Conservation (phyloP, 2,888 invertebrate species). For the Lamproptera curius region DNA sequence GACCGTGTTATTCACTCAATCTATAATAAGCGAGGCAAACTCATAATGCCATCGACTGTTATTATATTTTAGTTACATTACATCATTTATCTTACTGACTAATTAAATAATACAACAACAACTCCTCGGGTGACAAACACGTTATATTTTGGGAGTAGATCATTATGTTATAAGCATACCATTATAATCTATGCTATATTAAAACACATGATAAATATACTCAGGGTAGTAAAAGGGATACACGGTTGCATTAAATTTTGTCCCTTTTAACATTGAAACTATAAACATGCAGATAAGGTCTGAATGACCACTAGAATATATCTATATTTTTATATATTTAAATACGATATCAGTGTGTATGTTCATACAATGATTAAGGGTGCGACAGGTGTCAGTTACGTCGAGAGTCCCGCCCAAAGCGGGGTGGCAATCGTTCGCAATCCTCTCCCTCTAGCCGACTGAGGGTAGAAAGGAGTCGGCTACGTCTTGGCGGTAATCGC, state of each 20-base stretch:
- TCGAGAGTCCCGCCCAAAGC: not conserved
- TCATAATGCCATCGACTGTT: too few species aligned
- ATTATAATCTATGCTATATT: too few species aligned
- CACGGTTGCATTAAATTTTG: not conserved
- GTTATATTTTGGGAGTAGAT: too few species aligned
- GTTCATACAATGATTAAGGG: conserved; percentile 33
- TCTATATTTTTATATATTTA: not conserved
- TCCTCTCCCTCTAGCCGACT: conserved; percentile 2
- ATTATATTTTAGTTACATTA: too few species aligned
- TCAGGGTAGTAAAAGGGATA: not conserved
- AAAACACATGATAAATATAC: too few species aligned
- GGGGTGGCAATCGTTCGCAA: not conserved
- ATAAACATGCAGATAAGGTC: not conserved
- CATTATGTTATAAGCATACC: too few species aligned
- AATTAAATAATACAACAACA: too few species aligned
- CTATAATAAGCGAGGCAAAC: not conserved
- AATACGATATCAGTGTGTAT: not conserved
- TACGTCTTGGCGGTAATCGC: conserved; percentile 20
- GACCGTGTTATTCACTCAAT: not conserved
- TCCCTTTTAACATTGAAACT: not conserved
- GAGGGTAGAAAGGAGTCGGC: not conserved
- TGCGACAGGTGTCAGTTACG: conserved; percentile 30
- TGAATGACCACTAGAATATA: not conserved
- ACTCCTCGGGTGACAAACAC: too few species aligned
- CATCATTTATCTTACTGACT: too few species aligned